Evolutionary conservation across 35 echinoderm and acorn worm species (phyloP).

Genomic region (Eucidaris tribuloides): DNA sequence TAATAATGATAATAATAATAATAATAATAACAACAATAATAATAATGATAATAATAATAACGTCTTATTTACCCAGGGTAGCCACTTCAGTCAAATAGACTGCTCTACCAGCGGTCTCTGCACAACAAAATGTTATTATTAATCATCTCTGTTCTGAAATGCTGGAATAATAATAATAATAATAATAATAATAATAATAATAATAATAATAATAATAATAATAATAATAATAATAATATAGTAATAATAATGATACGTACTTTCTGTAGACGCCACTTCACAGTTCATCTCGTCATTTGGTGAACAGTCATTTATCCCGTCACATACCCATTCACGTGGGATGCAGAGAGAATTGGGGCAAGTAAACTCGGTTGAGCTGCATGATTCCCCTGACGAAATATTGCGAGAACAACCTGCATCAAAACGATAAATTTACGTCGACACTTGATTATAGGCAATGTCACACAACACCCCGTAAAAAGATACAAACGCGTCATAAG

Average conservation of each 20-base stretch:
- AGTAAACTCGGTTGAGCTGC: no score
- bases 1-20: neutral
- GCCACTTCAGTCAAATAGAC: no score
- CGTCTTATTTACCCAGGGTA: no score
- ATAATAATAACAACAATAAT: neutral
- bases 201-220: conserved; percentile 1
- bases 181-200: conserved; percentile 1
- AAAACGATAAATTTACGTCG: neutral
- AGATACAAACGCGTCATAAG: no score
- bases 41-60: neutral
- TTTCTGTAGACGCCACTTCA: neutral
- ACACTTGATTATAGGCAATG: no score
- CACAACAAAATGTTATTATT: neutral
- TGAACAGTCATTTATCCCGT: no score
- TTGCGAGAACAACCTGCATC: neutral
- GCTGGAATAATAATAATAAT: neutral
- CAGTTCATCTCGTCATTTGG: neutral
- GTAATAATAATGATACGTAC: no score
- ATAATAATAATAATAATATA: neutral
- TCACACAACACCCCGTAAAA: no score
- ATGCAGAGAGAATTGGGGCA: no score
- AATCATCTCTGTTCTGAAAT: no score
- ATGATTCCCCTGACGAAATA: neutral
- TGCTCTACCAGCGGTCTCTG: neutral
- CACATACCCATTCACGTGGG: no score